A percentile compares a stretch with the other conserved stretches of the same genome.
Evolutionary conservation across 2,797 vertebrate species (phyloP).

Genomic region (Xenopus petersii): DNA sequence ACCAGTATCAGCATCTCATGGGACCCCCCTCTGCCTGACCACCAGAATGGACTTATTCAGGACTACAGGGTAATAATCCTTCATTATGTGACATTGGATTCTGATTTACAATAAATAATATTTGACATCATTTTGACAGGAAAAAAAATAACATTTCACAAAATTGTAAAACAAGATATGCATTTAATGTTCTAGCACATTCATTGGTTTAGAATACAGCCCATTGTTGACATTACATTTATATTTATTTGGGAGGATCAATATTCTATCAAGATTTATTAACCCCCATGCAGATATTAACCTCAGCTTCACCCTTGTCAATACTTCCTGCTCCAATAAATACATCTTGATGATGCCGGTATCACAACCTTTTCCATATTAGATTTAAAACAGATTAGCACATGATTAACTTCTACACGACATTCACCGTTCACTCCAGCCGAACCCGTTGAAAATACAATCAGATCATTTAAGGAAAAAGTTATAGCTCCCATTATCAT

Average conservation of each 20-base stretch:
- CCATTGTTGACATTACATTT: slow-evolving; percentile 33
- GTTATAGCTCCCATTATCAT: not conserved
- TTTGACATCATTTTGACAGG: slow-evolving; percentile 6
- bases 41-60: slow-evolving; percentile 97
- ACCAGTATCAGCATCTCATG: slow-evolving; percentile 98
- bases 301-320: slow-evolving; percentile 58
- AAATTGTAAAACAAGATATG: too few relatives aligned
- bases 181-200: not conserved
- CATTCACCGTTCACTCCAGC: not conserved
- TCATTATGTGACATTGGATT: too few relatives aligned
- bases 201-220: slow-evolving; percentile 5
- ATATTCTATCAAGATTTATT: slow-evolving; percentile 60
- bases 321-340: slow-evolving; percentile 57
- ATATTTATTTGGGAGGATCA: slow-evolving; percentile 51
- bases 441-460: slow-evolving; percentile 11
- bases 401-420: slow-evolving; percentile 34
- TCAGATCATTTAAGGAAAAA: not conserved
- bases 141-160: slow-evolving; percentile 9
- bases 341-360: slow-evolving; percentile 57
- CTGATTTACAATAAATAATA: not conserved
- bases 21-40: slow-evolving; percentile 93
- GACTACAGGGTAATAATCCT: slow-evolving; percentile 85
- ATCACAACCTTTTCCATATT: slow-evolving; percentile 52
- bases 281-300: slow-evolving; percentile 55
- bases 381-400: slow-evolving; percentile 48